phyloP scores from a whole-genome alignment of 2,797 vertebrate species.

The Gallinago nigripennis region DNA sequence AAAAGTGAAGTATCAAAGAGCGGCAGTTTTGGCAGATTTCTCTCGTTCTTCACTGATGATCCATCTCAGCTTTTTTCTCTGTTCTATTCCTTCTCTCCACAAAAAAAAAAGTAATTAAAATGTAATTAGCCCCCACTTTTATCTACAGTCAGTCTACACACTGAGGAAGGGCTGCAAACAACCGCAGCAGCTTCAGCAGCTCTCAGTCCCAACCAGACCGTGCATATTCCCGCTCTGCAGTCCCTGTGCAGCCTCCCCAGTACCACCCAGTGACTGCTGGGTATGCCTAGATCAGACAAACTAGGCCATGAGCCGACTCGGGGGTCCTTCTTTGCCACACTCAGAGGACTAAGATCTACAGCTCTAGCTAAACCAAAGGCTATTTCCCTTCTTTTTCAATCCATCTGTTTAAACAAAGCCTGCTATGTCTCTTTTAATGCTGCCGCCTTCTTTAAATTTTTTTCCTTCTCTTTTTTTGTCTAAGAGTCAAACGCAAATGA shows the following conservation, averaged over 20 bases:
- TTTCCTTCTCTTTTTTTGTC: not conserved
- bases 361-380: not conserved
- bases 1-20: not conserved
- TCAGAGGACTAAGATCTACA: not conserved
- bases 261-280: not conserved
- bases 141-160: not conserved
- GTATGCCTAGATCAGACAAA: not conserved
- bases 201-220: not conserved
- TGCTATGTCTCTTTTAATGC: not conserved
- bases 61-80: not conserved
- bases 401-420: not conserved
- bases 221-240: accelerated
- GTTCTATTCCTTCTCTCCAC: not conserved
- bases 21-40: not conserved
- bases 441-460: not conserved
- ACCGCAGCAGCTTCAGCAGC: not conserved
- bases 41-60: not conserved
- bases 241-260: not conserved
- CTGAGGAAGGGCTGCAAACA: accelerated
- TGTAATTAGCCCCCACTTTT: not conserved
- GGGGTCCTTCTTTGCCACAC: not conserved
- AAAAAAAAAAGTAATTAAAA: not conserved
- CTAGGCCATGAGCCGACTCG: not conserved
- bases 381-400: not conserved
- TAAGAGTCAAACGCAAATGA: not conserved